phyloP scores from a whole-genome alignment of 2,888 invertebrate species.

The Macaria liturata region DNA sequence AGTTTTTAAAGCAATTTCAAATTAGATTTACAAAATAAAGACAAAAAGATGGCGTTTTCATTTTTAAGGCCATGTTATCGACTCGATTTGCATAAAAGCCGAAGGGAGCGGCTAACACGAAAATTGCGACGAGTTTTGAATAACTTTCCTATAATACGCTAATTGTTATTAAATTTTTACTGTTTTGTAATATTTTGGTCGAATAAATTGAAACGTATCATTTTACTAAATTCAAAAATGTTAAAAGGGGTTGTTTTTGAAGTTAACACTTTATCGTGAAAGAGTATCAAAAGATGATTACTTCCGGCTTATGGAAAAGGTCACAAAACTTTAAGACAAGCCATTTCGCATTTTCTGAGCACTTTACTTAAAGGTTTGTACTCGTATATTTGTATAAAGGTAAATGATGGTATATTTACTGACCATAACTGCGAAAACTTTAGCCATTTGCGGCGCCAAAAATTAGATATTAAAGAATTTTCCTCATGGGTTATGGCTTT shows the following conservation, averaged over 20 bases:
- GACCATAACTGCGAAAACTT: conserved; percentile 55
- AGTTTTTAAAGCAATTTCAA: conserved; percentile 31
- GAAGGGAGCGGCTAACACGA: conserved; percentile 25
- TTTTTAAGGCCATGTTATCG: conserved; percentile 30
- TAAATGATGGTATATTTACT: conserved; percentile 51
- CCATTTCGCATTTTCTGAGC: conserved; percentile 16
- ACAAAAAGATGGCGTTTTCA: conserved; percentile 31
- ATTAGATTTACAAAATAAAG: conserved; percentile 30
- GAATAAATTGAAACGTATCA: no score
- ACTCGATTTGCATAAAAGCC: conserved; percentile 32
- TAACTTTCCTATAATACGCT: conserved; percentile 20
- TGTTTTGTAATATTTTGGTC: background rate
- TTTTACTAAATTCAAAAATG: no score
- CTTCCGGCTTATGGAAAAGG: background rate
- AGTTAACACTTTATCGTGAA: no score
- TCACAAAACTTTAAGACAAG: conserved; percentile 12
- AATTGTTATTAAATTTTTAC: conserved; percentile 22
- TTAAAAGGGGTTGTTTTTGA: no score
- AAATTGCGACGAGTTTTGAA: conserved; percentile 28
- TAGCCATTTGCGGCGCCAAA: conserved; percentile 53
- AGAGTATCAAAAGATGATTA: background rate
- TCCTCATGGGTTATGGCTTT: conserved; percentile 39
- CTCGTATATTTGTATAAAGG: conserved; percentile 20
- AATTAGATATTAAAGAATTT: conserved; percentile 57
- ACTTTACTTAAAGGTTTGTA: conserved; percentile 23